These are phyloP conservation scores for Gadus macrocephalus DNA, from an alignment of 2,113 vertebrate genomes.

Conservation along the genomic window DNA sequence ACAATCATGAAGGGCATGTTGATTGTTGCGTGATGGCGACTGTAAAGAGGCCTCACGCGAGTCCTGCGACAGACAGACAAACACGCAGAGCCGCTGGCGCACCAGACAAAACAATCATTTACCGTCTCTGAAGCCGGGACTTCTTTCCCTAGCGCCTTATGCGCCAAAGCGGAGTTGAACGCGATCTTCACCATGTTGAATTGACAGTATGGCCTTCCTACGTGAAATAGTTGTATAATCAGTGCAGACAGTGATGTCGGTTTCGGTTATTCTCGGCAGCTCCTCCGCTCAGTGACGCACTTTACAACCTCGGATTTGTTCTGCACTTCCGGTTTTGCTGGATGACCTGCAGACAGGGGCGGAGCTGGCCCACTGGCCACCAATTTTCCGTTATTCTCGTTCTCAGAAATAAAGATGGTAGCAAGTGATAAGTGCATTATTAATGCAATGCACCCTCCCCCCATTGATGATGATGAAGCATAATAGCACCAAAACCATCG, in stretches of 20 bases:
- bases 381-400: too few species aligned
- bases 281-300: constrained; percentile 65
- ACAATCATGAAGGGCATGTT: not conserved
- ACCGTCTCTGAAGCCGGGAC: constrained; percentile 73
- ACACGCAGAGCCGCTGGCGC: not conserved
- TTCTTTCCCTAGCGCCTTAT: constrained; percentile 75
- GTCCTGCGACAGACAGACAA: not conserved
- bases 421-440: too few species aligned
- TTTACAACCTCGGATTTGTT: constrained; percentile 55
- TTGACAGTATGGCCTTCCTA: not conserved
- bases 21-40: not conserved
- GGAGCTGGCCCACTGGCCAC: not conserved
- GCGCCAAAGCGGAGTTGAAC: constrained; percentile 79
- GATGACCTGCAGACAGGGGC: not conserved
- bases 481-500: too few species aligned
- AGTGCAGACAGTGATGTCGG: not conserved
- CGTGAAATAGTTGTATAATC: not conserved
- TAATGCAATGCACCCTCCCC: too few species aligned
- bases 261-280: constrained; percentile 20
- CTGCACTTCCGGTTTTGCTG: constrained; percentile 49
- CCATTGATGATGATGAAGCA: too few species aligned
- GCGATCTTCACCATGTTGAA: constrained; percentile 83
- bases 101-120: constrained; percentile 20
- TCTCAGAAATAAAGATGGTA: too few species aligned
- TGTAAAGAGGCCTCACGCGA: not conserved